A percentile compares a stretch with the other conserved stretches of the same genome.
These are phyloP conservation scores for Thalassaphorura encarpata DNA, from an alignment of 1,140 invertebrate species.

Conservation along the genomic window DNA sequence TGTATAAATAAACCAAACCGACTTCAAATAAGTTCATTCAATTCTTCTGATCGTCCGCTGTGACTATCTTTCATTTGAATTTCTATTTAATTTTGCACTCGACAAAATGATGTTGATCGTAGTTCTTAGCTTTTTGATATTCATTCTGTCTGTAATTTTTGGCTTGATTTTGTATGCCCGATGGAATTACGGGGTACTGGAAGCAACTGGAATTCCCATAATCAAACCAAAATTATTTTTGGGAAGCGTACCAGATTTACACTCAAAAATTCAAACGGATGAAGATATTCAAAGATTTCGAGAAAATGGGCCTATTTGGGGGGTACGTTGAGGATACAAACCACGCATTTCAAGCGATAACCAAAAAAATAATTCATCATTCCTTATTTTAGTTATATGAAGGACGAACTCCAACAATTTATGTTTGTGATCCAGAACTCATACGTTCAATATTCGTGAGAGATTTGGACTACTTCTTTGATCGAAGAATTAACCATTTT, in stretches of 20 bases:
- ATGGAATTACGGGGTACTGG: conserved; percentile 28
- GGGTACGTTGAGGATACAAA: neutral
- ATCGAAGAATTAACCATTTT: neutral
- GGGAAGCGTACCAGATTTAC: conserved; percentile 18
- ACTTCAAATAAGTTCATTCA: too few relatives aligned
- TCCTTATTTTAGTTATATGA: neutral
- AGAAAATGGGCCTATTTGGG: neutral
- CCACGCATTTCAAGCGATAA: neutral
- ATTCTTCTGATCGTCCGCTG: too few relatives aligned
- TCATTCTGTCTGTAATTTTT: neutral
- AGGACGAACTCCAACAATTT: neutral
- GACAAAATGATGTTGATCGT: neutral
- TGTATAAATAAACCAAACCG: too few relatives aligned
- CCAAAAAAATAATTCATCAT: neutral
- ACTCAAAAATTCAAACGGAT: conserved; percentile 9
- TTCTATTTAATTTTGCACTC: too few relatives aligned
- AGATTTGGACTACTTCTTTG: neutral
- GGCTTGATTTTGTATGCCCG: conserved; percentile 12
- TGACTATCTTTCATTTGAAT: too few relatives aligned
- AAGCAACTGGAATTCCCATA: conserved; percentile 21
- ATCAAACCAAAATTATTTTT: conserved; percentile 14
- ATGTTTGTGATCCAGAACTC: neutral
- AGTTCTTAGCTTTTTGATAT: neutral
- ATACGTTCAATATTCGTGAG: neutral
- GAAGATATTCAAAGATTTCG: neutral